Evolutionary conservation across 2,888 invertebrate genomes (phyloP), one percentile per base, ranked within the genome.

Genomic region (Cantharis rufa): DNA sequence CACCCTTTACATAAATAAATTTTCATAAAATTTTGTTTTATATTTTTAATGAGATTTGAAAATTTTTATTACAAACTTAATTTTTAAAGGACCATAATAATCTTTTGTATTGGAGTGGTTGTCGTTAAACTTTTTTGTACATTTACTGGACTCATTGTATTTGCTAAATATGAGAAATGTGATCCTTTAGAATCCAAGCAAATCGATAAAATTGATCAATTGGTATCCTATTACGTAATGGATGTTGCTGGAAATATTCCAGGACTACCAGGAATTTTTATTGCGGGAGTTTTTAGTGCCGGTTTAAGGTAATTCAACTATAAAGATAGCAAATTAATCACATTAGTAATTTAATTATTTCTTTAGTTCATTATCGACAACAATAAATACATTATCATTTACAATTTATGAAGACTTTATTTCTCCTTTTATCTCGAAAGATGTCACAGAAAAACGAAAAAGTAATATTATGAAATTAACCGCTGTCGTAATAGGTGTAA

Each of bases 231-330:
- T 82, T 94, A 93, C 83, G 90, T 94, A 5, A 93, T 94, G 90
- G 92, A 93, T 80, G 88, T 92, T 16, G 90, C 93, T 0, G 87
- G 88, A 1, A 88, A 90, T 85, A 89, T 92, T 81, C 92, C 92
- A 13, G 94, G 94, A 0, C 89, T 94, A 62, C 92, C 94, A 21
- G 94, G 94, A 1, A 89, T 94, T 69, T 94, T 94, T 82, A 90
- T 94, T 1, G 93, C 94, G 18, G 92, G 93, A n/a, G 89, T 94
- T 64, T 93, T 94, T 81, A 93, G 93, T 82, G 93, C 94, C 0
- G 93, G 93, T 0, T 89, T 94, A 18, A 91, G 90, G 48, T 48
- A 48, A 48, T 48, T 48, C 10, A 48, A n/a, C n/a, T 48, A n/a
- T 48, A 2, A 7, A 48, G 9, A n/a, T 1, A n/a, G n/a, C n/a